These are phyloP conservation scores for Colossoma macropomum DNA, from an alignment of 2,113 vertebrate species.

Conservation along the genomic window DNA sequence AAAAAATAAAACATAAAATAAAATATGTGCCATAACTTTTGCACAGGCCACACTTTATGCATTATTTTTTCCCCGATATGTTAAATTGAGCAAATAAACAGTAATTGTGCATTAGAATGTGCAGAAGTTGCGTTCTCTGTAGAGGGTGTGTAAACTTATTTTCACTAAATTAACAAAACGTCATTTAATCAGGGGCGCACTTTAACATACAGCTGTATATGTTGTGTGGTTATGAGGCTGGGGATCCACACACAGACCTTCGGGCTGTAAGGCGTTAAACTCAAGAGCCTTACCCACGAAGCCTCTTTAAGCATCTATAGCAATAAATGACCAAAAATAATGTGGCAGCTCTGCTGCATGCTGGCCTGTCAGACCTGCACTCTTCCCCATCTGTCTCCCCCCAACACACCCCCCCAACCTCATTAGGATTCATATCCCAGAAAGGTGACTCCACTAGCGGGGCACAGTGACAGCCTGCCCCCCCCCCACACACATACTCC, in stretches of 20 bases:
- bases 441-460: slow-evolving; percentile 82
- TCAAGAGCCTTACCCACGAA: slow-evolving; percentile 57
- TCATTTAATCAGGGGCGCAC: no score
- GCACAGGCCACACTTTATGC: no score
- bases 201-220: background rate
- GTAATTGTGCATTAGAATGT: no score
- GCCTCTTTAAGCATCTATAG: slow-evolving; percentile 72
- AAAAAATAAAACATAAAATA: no score
- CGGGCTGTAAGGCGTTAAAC: slow-evolving; percentile 50
- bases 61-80: no score
- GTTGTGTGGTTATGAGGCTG: background rate
- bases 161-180: no score
- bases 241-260: background rate
- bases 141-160: no score
- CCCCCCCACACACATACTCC: slow-evolving; percentile 29
- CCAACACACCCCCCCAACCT: slow-evolving; percentile 59
- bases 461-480: slow-evolving; percentile 65
- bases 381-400: slow-evolving; percentile 76
- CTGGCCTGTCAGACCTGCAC: slow-evolving; percentile 75
- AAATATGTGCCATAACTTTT: no score
- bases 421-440: slow-evolving; percentile 83
- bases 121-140: no score
- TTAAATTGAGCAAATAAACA: no score
- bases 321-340: slow-evolving; percentile 82
- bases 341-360: slow-evolving; percentile 71